Evolutionary conservation across 1,140 invertebrate genomes (phyloP).

Genomic region (Bombus impatiens): DNA sequence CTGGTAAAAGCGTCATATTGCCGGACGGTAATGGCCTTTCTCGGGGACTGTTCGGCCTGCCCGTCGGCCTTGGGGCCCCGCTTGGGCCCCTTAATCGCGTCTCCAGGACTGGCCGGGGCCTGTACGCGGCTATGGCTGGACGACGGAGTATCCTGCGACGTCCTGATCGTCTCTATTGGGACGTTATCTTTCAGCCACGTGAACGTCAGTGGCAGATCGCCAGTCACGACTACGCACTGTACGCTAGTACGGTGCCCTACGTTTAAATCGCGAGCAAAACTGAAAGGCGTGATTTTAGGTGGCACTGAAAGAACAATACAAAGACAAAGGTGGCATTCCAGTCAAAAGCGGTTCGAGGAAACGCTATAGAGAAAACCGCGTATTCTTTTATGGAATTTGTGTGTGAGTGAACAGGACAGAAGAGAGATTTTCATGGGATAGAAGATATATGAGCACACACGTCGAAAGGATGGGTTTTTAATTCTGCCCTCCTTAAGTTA

Average conservation of each 20-base stretch:
- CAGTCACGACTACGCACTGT: constrained; percentile 86
- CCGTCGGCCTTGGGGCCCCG: constrained; percentile 55
- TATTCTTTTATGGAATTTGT: neutral
- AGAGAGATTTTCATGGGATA: neutral
- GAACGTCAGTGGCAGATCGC: constrained; percentile 87
- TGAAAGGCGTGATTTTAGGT: constrained; percentile 86
- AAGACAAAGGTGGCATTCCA: constrained; percentile 68
- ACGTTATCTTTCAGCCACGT: constrained; percentile 88
- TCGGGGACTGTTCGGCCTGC: constrained; percentile 67
- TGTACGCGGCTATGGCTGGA: constrained; percentile 58
- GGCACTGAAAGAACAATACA: constrained; percentile 84
- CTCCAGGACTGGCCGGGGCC: constrained; percentile 56
- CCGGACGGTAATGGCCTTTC: constrained; percentile 84
- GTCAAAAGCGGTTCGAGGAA: constrained; percentile 63
- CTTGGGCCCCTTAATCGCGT: constrained; percentile 58
- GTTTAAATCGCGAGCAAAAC: constrained; percentile 84
- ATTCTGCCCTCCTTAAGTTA: neutral
- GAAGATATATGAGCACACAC: constrained; percentile 15
- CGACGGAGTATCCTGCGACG: constrained; percentile 58
- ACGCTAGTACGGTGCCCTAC: constrained; percentile 86
- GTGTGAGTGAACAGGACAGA: neutral
- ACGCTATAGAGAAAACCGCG: constrained; percentile 55
- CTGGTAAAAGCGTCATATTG: constrained; percentile 86
- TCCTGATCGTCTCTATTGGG: constrained; percentile 75
- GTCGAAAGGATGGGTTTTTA: constrained; percentile 36